Evolutionary conservation across 2,113 vertebrate genomes (phyloP).

Genomic region (Pteropus alecto): DNA sequence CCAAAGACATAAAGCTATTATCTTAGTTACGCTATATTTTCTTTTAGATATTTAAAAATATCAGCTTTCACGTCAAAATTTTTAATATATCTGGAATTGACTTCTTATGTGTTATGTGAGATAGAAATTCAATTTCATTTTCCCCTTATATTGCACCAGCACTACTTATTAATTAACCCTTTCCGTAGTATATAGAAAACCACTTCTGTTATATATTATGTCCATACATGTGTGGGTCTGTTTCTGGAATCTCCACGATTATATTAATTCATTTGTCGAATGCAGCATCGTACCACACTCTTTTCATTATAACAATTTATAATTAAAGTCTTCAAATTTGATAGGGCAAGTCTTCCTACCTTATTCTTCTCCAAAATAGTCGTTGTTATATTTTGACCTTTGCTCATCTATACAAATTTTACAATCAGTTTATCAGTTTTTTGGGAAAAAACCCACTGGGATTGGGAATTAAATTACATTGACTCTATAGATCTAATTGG

Average conservation of each 20-base stretch:
- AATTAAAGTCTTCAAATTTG: not conserved
- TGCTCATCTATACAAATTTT: not conserved
- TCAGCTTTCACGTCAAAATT: not conserved
- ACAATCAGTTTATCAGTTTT: slow-evolving; percentile 1
- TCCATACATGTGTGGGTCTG: not conserved
- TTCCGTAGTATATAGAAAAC: not conserved
- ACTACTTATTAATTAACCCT: not conserved
- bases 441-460: not conserved
- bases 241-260: not conserved
- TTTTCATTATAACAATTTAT: not conserved
- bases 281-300: not conserved
- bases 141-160: not conserved
- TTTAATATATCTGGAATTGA: not conserved
- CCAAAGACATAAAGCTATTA: not conserved
- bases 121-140: not conserved
- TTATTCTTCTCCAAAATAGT: not conserved
- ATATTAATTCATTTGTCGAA: not conserved
- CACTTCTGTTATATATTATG: not conserved
- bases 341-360: not conserved
- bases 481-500: not conserved
- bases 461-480: not conserved
- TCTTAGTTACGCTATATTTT: not conserved
- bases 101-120: not conserved
- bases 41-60: not conserved
- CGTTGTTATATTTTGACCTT: not conserved